A percentile compares a stretch with the other conserved stretches of the same genome.
Evolutionary conservation across 2,797 vertebrate genomes (phyloP).

Genomic region (Odontamblyopus lacepedii): DNA sequence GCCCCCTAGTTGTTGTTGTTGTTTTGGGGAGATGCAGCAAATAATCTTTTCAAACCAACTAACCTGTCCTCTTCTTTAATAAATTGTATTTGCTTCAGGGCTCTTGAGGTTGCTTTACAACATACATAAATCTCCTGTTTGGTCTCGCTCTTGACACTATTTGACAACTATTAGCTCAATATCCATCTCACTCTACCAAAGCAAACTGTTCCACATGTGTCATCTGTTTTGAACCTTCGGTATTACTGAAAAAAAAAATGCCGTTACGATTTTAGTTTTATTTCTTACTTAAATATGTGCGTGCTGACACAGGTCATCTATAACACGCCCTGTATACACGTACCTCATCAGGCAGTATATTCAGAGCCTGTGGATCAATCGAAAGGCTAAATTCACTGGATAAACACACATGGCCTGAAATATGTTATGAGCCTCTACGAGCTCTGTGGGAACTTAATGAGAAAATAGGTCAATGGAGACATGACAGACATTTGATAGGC

Average conservation of each 20-base stretch:
- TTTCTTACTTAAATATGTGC: not conserved
- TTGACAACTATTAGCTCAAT: not conserved
- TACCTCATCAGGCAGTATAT: not conserved
- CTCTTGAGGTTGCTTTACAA: not conserved
- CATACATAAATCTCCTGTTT: not conserved
- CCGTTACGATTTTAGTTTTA: too few species aligned
- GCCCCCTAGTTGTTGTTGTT: not conserved
- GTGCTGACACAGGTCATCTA: not conserved
- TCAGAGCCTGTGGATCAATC: not conserved
- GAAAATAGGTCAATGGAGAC: slow-evolving; percentile 40
- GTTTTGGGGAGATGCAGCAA: not conserved
- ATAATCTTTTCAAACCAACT: not conserved
- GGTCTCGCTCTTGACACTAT: not conserved
- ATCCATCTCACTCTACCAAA: not conserved
- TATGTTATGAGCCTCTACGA: slow-evolving; percentile 9
- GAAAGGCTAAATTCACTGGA: not conserved
- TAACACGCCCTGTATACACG: not conserved
- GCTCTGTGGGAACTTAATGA: slow-evolving; percentile 25
- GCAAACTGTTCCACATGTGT: not conserved
- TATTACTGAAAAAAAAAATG: not conserved
- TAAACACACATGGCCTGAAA: slow-evolving; percentile 13
- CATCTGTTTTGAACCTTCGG: not conserved
- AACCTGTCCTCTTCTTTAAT: not conserved
- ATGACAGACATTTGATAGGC: slow-evolving; percentile 26
- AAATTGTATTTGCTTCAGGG: not conserved